Conservation (phyloP, 2,888 invertebrate genomes). For the Cremastobaeus sp. region DNA sequence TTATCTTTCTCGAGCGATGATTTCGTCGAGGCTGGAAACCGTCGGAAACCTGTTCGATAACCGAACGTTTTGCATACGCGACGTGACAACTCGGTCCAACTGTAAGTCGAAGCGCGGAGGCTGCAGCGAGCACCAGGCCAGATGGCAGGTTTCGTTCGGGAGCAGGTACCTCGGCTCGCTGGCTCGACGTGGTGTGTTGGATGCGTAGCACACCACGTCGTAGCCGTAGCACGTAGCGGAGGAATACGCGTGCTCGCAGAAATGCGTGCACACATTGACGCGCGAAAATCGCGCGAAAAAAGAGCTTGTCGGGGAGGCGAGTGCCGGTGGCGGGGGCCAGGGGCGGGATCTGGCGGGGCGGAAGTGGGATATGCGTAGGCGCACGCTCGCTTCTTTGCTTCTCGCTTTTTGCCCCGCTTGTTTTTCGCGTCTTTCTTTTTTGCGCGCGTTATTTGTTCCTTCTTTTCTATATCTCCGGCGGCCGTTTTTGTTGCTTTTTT, state of each 20-base stretch:
- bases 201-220: too few relatives aligned
- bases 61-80: too few relatives aligned
- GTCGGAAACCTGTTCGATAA: too few relatives aligned
- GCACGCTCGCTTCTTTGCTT: slow-evolving; percentile 48
- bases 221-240: too few relatives aligned
- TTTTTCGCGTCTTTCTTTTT: slow-evolving; percentile 39
- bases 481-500: slow-evolving; percentile 41
- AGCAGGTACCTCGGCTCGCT: too few relatives aligned
- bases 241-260: slow-evolving; percentile 38
- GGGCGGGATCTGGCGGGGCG: slow-evolving; percentile 40
- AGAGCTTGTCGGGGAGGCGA: slow-evolving; percentile 44
- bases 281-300: slow-evolving; percentile 54
- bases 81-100: too few relatives aligned
- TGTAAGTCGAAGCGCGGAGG: too few relatives aligned
- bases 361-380: slow-evolving; percentile 59
- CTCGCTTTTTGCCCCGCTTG: slow-evolving; percentile 51
- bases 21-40: too few relatives aligned
- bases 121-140: too few relatives aligned
- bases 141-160: too few relatives aligned
- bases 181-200: slow-evolving; percentile 15
- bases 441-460: slow-evolving; percentile 30
- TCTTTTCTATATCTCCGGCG: slow-evolving; percentile 36
- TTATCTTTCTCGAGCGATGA: too few relatives aligned
- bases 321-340: slow-evolving; percentile 30
- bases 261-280: slow-evolving; percentile 37